Conservation (phyloP, 2,113 vertebrate genomes). For the Strigops habroptila region DNA sequence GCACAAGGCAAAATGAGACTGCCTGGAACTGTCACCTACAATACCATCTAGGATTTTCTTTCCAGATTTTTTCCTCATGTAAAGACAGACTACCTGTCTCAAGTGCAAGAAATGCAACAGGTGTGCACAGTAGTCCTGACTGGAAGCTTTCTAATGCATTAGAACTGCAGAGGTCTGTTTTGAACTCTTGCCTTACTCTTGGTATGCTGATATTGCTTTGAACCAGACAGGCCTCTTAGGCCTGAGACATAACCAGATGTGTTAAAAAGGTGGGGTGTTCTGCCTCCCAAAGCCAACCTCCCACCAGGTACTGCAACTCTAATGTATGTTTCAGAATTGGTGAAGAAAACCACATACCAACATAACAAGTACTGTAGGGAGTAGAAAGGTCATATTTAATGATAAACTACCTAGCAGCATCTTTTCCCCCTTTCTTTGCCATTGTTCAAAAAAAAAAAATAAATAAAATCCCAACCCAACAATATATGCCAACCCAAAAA, state of each 20-base stretch:
- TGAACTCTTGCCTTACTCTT: background rate
- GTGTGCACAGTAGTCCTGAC: background rate
- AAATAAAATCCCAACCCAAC: background rate
- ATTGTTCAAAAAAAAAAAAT: background rate
- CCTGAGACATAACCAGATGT: background rate
- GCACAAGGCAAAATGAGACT: background rate
- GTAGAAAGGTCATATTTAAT: background rate
- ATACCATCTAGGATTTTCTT: background rate
- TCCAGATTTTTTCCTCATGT: background rate
- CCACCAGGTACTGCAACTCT: background rate
- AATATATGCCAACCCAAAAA: background rate
- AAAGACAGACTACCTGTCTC: background rate
- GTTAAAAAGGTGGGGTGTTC: background rate
- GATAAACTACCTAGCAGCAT: background rate
- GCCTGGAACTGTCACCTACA: background rate
- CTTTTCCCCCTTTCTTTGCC: background rate
- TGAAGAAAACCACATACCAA: background rate
- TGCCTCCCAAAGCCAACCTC: background rate
- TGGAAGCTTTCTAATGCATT: background rate
- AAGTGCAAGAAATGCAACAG: background rate
- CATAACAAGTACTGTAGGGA: background rate
- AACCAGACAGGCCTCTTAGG: background rate
- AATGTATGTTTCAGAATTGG: background rate
- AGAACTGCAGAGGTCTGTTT: background rate
- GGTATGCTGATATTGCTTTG: background rate